These are phyloP conservation scores for Hetaerina americana DNA, from an alignment of 1,140 invertebrate genomes.

Conservation along the genomic window DNA sequence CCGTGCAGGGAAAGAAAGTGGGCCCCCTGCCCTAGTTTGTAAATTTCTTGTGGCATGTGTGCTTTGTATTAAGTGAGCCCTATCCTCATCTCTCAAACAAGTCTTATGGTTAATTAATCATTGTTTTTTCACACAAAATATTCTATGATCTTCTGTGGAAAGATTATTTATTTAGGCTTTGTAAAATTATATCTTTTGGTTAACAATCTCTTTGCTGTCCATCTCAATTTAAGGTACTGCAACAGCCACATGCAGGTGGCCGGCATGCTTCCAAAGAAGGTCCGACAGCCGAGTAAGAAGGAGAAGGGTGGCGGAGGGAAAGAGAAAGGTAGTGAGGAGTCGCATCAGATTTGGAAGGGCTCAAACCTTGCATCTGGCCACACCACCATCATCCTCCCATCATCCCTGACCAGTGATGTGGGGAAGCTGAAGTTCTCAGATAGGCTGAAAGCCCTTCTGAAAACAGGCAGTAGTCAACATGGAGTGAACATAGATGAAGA, in stretches of 20 bases:
- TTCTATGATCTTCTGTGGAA: too few species aligned
- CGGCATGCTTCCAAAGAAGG: constrained; percentile 33
- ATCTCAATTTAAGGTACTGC: constrained; percentile 26
- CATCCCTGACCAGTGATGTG: constrained; percentile 30
- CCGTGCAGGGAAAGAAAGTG: too few species aligned
- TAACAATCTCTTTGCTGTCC: background rate
- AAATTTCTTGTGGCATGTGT: too few species aligned
- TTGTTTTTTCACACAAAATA: too few species aligned
- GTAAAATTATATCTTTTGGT: too few species aligned
- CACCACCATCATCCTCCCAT: constrained; percentile 9
- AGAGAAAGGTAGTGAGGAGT: background rate
- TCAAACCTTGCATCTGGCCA: background rate
- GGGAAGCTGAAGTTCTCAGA: constrained; percentile 37
- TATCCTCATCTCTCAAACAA: too few species aligned
- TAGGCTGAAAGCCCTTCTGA: constrained; percentile 33
- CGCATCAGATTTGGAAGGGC: background rate
- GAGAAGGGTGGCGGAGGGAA: constrained; percentile 13
- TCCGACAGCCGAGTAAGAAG: constrained; percentile 29
- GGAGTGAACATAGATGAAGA: constrained; percentile 17
- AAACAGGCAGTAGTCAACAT: constrained; percentile 23
- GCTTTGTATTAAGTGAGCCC: too few species aligned
- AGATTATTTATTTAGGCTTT: too few species aligned
- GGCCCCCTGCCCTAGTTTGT: too few species aligned
- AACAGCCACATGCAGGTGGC: constrained; percentile 38
- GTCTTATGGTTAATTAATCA: too few species aligned